Conservation (phyloP, 2,797 vertebrate genomes). For the Orestias chungarensis region DNA sequence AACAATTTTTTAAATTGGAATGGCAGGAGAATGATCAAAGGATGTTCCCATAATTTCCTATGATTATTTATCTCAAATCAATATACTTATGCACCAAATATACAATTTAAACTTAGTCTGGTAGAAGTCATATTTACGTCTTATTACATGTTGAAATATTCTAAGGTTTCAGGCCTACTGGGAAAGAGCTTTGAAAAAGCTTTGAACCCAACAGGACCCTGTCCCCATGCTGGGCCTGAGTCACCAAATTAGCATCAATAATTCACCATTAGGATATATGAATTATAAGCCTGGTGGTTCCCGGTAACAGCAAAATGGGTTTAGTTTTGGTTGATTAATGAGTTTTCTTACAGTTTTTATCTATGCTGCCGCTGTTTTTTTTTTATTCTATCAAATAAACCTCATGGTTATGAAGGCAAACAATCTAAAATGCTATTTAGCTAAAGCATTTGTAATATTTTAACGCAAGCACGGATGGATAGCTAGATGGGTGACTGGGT, state of each 20-base stretch:
- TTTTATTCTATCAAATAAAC: not conserved
- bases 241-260: slow-evolving; percentile 54
- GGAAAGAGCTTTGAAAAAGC: slow-evolving; percentile 32
- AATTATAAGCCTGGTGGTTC: slow-evolving; percentile 30
- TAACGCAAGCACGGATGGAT: not conserved
- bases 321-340: not conserved
- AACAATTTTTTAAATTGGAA: too few relatives aligned
- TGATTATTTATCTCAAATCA: not conserved
- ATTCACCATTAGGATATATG: slow-evolving; percentile 55
- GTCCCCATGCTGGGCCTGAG: slow-evolving; percentile 27
- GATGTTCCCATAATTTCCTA: too few relatives aligned
- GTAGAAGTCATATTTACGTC: not conserved
- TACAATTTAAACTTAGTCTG: not conserved
- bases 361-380: not conserved
- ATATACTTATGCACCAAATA: not conserved
- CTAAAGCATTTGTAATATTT: not conserved
- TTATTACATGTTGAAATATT: not conserved
- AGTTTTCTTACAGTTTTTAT: not conserved
- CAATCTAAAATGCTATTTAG: not conserved
- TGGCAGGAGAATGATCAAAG: too few relatives aligned
- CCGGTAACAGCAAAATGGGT: not conserved
- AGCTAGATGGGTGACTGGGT: too few relatives aligned
- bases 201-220: not conserved
- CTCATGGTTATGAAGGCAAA: not conserved
- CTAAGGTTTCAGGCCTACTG: slow-evolving; percentile 18